Evolutionary conservation across 2,113 vertebrate species (phyloP).

Genomic region (Cisticola juncidis): DNA sequence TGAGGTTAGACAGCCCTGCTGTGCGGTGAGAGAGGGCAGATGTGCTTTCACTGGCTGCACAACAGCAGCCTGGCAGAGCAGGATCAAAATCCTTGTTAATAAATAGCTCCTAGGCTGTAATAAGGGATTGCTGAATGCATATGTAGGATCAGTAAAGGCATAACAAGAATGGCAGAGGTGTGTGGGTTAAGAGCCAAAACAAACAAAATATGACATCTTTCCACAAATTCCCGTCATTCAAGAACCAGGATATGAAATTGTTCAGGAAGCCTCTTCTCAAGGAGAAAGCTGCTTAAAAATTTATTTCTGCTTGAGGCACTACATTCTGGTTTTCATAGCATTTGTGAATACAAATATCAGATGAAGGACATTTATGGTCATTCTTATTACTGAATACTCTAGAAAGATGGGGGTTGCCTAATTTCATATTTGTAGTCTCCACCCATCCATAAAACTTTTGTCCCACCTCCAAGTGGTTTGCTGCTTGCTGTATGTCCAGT

Average conservation of each 20-base stretch:
- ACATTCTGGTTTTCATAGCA: not conserved
- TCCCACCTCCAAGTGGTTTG: not conserved
- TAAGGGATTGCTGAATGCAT: not conserved
- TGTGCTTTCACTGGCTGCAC: not conserved
- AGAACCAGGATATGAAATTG: accelerated
- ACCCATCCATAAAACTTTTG: not conserved
- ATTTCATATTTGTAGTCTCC: not conserved
- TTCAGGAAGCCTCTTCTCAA: not conserved
- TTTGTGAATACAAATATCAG: slow-evolving; percentile 33
- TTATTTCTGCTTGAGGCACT: slow-evolving; percentile 5
- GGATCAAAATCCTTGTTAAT: not conserved
- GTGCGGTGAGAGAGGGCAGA: not conserved
- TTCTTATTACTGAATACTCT: not conserved
- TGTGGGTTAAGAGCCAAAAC: not conserved
- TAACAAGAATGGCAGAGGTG: not conserved
- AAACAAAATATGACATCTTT: not conserved
- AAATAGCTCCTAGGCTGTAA: not conserved
- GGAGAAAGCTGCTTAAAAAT: not conserved
- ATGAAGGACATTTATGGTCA: slow-evolving; percentile 20
- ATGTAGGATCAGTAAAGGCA: not conserved
- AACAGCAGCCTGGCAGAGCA: not conserved
- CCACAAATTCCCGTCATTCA: not conserved
- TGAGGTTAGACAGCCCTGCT: not conserved
- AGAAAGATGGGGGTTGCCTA: not conserved
- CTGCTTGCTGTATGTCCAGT: not conserved